phyloP scores from a whole-genome alignment of 2,113 vertebrate species.

The Crypturellus undulatus region DNA sequence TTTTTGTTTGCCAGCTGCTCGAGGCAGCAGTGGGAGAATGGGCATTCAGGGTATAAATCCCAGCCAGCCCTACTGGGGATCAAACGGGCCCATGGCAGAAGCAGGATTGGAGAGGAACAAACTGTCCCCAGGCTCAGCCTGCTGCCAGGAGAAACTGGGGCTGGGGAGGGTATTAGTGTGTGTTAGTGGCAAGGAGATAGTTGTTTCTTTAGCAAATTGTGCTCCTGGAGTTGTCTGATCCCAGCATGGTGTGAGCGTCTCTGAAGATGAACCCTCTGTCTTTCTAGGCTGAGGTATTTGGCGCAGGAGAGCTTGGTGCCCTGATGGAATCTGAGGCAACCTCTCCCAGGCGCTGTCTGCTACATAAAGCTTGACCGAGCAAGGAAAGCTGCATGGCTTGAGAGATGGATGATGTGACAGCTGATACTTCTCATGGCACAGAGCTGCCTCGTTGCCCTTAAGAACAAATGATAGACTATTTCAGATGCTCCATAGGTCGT shows the following conservation, averaged over 20 bases:
- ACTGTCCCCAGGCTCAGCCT: neutral
- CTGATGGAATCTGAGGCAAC: neutral
- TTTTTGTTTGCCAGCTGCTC: neutral
- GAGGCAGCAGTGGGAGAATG: neutral
- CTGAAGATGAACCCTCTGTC: neutral
- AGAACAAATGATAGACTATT: neutral
- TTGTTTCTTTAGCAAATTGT: neutral
- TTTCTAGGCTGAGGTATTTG: neutral
- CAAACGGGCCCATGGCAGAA: neutral
- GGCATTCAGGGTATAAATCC: neutral
- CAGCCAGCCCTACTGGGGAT: neutral
- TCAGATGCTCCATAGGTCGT: neutral
- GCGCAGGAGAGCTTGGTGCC: neutral
- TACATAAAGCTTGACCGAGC: neutral
- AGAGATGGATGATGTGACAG: neutral
- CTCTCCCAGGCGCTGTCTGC: neutral
- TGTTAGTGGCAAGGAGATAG: neutral
- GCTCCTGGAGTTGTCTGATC: neutral
- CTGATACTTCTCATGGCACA: rapidly evolving
- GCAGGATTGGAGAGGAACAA: neutral
- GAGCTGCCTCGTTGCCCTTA: neutral
- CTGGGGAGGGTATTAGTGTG: neutral
- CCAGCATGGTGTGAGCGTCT: neutral
- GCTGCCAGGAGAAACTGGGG: neutral
- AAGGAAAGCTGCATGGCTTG: neutral